Conservation (phyloP, 92 coral and sea anemone genomes). For the Epizoanthus illoricatus region DNA sequence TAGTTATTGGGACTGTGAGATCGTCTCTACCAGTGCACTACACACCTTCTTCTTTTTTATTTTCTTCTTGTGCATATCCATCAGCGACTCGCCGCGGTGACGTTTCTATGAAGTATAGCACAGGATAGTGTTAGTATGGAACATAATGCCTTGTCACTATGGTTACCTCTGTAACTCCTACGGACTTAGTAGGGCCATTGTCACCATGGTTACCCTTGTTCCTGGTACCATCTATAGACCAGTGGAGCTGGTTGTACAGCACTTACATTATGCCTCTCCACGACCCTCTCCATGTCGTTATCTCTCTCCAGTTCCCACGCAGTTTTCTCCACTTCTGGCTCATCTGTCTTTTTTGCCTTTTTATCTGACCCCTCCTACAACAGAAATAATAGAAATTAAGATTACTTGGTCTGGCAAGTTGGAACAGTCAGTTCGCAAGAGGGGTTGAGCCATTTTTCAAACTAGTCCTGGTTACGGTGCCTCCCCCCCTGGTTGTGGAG, state of each 20-base stretch:
- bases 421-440: too few species aligned
- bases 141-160: too few species aligned
- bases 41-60: slow-evolving; percentile 78
- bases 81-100: slow-evolving; percentile 83
- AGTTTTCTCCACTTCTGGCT: slow-evolving; percentile 46
- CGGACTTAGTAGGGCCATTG: too few species aligned
- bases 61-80: slow-evolving; percentile 84
- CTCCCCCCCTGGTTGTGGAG: too few species aligned
- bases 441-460: too few species aligned
- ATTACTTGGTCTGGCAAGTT: not conserved
- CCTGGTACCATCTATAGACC: too few species aligned
- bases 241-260: not conserved
- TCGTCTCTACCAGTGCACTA: not conserved
- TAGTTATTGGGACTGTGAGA: not conserved
- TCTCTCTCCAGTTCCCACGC: slow-evolving; percentile 84
- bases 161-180: too few species aligned
- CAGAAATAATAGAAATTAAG: not conserved
- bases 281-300: slow-evolving; percentile 57
- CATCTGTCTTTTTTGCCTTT: slow-evolving; percentile 38
- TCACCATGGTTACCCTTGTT: too few species aligned
- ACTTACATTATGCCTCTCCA: slow-evolving; percentile 78
- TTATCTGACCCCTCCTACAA: slow-evolving; percentile 45
- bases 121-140: not conserved
- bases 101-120: slow-evolving; percentile 60
- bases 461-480: too few species aligned